Evolutionary conservation across 2,888 invertebrate genomes (phyloP), one percentile per base, ranked within the genome.

Genomic region (Drosophila villosipedis): DNA sequence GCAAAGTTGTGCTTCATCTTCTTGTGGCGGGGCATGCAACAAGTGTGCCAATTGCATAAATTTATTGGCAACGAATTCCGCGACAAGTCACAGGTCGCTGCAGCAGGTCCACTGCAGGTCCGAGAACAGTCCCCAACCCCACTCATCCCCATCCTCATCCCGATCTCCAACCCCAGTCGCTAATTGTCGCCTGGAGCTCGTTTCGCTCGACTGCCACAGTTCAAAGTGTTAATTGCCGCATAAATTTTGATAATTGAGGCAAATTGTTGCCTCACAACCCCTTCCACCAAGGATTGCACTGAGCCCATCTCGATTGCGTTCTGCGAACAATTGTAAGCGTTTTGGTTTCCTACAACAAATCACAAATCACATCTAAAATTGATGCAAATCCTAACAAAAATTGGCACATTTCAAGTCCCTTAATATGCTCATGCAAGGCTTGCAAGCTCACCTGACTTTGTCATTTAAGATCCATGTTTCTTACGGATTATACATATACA

Each of bases 41-140:
- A 89, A 87, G 87, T 87, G 86, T 71, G 75, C 83, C 88, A 81
- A 83, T 87, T 87, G 85, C 86, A 87, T 90, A 86, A 81, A 84
- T 85, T 85, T 89, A 85, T 89, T 85, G 89, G 82, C 89, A 85
- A 86, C 76, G 76, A 82, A 83, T 88, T 76, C 73, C 68, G 60
- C 41, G 65, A 50, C 57, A 54, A 54, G 55, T 41, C 57, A 37
- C 77, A 78, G 73, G 73, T 78, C 68, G 78, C 50, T 39, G 37
- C 57, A 28, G 22, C 50, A 68, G 52, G 49, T 35, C 22, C 68
- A 66, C 54, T 22, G 30, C 62, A 55, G 39, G 53, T 41, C 67
- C 63, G 31, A 49, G 22, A 28, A 53, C 10, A 53, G 47, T 4
- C 50, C 59, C 49, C 47, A 50, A 22, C 5, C 22, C 49, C 33